These are phyloP conservation scores for Drosophila santomea DNA, from an alignment of 1,140 invertebrate species.

Conservation along the genomic window DNA sequence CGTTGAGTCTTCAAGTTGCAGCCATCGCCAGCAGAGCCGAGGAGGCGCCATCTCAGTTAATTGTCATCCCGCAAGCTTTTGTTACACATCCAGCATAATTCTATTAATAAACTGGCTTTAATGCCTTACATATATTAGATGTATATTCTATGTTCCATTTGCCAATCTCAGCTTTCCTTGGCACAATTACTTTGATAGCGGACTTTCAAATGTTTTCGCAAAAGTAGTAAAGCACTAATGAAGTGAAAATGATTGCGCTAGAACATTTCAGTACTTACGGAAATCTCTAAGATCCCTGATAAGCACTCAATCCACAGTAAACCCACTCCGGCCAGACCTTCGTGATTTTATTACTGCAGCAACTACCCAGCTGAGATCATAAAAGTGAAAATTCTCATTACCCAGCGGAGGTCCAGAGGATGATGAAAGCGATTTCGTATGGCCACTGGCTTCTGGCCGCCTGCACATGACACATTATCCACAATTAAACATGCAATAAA, in stretches of 20 bases:
- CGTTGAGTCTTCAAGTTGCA: no score
- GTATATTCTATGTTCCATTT: no score
- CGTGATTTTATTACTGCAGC: constrained; percentile 17
- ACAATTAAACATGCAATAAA: constrained; percentile 76
- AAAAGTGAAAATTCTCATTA: constrained; percentile 69
- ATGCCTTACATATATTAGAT: no score
- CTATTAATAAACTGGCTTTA: no score
- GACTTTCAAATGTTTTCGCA: no score
- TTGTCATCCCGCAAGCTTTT: no score
- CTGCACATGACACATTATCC: constrained; percentile 50
- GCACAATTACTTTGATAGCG: no score
- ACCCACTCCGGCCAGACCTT: constrained; percentile 16
- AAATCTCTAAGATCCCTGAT: constrained; percentile 8
- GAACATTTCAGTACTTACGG: neutral
- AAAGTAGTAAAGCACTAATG: no score
- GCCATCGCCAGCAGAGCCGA: no score
- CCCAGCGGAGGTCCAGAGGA: neutral
- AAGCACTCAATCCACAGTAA: constrained; percentile 16
- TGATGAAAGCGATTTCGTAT: constrained; percentile 1
- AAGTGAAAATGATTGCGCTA: neutral
- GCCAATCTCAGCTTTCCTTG: no score
- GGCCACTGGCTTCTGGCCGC: constrained; percentile 27
- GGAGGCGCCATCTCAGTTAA: no score
- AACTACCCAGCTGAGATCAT: constrained; percentile 43
- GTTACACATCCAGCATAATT: no score